Evolutionary conservation across 2,888 invertebrate genomes (phyloP).

Genomic region (Drosophila mimetica): DNA sequence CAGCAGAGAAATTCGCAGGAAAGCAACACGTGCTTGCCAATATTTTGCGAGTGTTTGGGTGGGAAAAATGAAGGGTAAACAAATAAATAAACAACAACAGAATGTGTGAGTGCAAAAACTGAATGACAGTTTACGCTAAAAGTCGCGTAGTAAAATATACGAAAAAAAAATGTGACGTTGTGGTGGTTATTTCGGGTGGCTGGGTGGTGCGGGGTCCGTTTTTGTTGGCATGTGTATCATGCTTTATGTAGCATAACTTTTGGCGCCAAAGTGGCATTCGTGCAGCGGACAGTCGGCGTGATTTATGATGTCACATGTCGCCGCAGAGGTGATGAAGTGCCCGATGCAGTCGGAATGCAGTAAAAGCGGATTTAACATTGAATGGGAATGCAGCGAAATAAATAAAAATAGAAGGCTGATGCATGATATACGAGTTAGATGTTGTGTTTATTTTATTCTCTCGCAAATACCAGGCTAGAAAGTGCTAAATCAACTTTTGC

Average conservation of each 20-base stretch:
- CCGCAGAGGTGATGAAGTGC: constrained; percentile 57
- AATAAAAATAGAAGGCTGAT: constrained; percentile 2
- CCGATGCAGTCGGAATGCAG: constrained; percentile 15
- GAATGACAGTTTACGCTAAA: constrained; percentile 71
- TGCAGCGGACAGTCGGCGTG: constrained; percentile 50
- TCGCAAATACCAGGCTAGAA: neutral
- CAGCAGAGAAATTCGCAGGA: constrained; percentile 31
- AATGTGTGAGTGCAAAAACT: constrained; percentile 53
- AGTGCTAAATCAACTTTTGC: neutral
- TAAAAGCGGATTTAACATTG: constrained; percentile 15
- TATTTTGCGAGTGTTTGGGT: constrained; percentile 17
- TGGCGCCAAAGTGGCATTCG: constrained; percentile 64
- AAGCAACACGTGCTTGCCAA: constrained; percentile 70
- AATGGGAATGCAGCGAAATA: constrained; percentile 12
- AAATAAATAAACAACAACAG: constrained; percentile 61
- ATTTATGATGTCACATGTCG: constrained; percentile 62
- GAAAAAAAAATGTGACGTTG: constrained; percentile 12
- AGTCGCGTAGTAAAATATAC: constrained; percentile 56
- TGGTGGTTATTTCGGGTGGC: constrained; percentile 1
- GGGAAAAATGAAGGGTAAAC: constrained; percentile 49
- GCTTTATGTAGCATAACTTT: constrained; percentile 67
- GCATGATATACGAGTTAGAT: constrained; percentile 7
- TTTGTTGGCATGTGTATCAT: constrained; percentile 39
- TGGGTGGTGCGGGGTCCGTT: constrained; percentile 16
- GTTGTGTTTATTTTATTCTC: constrained; percentile 6